These are phyloP conservation scores for Drosophila kurseongensis DNA, from an alignment of 1,140 invertebrate genomes.

Conservation along the genomic window DNA sequence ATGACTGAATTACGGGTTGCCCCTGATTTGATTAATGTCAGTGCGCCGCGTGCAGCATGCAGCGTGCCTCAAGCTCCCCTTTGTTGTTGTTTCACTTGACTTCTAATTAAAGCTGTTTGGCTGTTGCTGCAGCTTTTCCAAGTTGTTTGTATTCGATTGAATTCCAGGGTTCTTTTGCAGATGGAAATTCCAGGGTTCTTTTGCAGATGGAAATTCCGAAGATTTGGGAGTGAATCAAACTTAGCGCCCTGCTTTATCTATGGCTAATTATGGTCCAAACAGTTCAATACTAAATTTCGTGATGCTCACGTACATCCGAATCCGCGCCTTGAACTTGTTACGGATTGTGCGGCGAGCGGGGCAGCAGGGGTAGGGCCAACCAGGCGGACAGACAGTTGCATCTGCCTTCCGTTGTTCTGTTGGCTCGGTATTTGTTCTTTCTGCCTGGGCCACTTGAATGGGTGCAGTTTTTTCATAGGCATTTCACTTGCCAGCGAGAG, in stretches of 20 bases:
- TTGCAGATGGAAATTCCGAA: conserved; percentile 8
- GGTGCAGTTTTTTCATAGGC: conserved; percentile 18
- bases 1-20: conserved; percentile 70
- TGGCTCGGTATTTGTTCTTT: conserved; percentile 11
- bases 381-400: conserved; percentile 37
- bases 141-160: conserved; percentile 11
- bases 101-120: conserved; percentile 51
- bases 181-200: conserved; percentile 15
- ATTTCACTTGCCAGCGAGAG: conserved; percentile 8
- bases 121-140: conserved; percentile 21
- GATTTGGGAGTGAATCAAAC: not conserved
- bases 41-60: conserved; percentile 32
- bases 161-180: conserved; percentile 9
- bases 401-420: conserved; percentile 52
- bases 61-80: conserved; percentile 14
- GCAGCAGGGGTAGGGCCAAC: conserved; percentile 3
- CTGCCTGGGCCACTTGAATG: conserved; percentile 42
- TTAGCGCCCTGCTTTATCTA: not conserved
- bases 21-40: conserved; percentile 60
- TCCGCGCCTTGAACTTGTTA: conserved; percentile 42
- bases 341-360: not conserved
- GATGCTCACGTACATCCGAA: not conserved
- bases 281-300: not conserved
- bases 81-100: conserved; percentile 49
- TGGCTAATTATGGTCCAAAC: not conserved